Percentiles rank a stretch among this genome's conserved stretches.
These are phyloP conservation scores for Oncopeltus fasciatus DNA, from an alignment of 1,140 invertebrate genomes.

Conservation along the genomic window DNA sequence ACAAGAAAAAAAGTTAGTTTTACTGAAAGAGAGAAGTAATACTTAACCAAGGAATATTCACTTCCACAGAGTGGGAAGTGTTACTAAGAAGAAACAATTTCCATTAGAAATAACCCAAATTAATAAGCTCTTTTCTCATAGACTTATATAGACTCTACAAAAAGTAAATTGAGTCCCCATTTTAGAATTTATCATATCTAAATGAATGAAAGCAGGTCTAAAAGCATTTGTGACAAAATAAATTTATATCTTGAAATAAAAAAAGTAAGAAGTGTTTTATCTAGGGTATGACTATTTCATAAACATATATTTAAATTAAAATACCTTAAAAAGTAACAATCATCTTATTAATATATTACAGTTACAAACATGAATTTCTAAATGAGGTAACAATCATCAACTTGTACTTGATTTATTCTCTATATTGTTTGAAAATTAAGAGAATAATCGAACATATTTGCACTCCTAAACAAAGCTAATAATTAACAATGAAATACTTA, in stretches of 20 bases:
- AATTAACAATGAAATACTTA: conserved; percentile 13
- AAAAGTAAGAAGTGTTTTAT: conserved; percentile 7
- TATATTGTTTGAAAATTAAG: conserved; percentile 3
- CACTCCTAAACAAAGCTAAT: conserved; percentile 20
- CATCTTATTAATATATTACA: conserved; percentile 3
- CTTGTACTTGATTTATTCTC: conserved; percentile 12
- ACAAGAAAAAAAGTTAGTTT: not conserved
- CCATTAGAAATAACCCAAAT: conserved; percentile 15
- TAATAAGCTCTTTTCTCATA: conserved; percentile 18
- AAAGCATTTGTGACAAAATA: not conserved
- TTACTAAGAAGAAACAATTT: conserved; percentile 17
- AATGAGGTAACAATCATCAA: conserved; percentile 19
- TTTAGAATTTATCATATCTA: conserved; percentile 12
- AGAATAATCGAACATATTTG: conserved; percentile 9
- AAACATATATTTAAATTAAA: conserved; percentile 6
- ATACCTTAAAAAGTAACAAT: conserved; percentile 2
- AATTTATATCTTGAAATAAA: conserved; percentile 1
- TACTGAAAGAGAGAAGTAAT: conserved; percentile 4
- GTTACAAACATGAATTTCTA: conserved; percentile 20
- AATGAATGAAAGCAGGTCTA: conserved; percentile 2
- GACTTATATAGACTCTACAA: not conserved
- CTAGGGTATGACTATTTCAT: conserved; percentile 1
- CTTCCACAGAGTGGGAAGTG: conserved; percentile 13
- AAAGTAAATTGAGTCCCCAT: conserved; percentile 13
- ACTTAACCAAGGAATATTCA: conserved; percentile 19